phyloP scores from a whole-genome alignment of 2,888 invertebrate species.

The Baronia brevicornis region DNA sequence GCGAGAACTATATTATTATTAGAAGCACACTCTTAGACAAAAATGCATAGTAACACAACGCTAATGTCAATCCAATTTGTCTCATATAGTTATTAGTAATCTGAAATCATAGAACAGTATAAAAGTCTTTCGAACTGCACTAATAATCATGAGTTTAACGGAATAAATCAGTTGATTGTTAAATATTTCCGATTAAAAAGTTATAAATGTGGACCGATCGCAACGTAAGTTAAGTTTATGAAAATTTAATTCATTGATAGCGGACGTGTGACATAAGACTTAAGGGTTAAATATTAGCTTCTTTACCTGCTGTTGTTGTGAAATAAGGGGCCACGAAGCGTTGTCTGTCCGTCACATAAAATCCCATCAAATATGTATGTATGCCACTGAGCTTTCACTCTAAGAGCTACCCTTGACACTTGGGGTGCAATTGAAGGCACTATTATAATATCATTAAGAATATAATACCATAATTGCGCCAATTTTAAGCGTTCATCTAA shows the following conservation, averaged over 20 bases:
- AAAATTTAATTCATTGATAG: conserved; percentile 37
- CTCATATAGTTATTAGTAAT: no score
- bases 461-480: no score
- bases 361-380: conserved; percentile 45
- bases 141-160: no score
- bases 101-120: no score
- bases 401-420: conserved; percentile 17
- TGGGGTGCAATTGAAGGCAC: conserved; percentile 22
- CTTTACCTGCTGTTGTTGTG: conserved; percentile 27
- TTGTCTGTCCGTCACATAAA: conserved; percentile 39
- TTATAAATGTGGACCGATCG: conserved; percentile 1
- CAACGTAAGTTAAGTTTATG: conserved; percentile 27
- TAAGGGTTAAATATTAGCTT: conserved; percentile 45
- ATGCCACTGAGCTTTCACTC: conserved; percentile 22
- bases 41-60: no score
- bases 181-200: neutral
- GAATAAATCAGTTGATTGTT: no score
- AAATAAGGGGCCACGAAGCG: conserved; percentile 21
- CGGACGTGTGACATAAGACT: conserved; percentile 28
- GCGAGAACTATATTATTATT: no score
- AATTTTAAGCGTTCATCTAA: no score
- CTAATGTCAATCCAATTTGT: no score
- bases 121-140: no score
- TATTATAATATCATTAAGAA: no score
- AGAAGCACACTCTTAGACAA: no score